Evolutionary conservation across 2,113 vertebrate species (phyloP).

Genomic region (Chaetodon trifascialis): DNA sequence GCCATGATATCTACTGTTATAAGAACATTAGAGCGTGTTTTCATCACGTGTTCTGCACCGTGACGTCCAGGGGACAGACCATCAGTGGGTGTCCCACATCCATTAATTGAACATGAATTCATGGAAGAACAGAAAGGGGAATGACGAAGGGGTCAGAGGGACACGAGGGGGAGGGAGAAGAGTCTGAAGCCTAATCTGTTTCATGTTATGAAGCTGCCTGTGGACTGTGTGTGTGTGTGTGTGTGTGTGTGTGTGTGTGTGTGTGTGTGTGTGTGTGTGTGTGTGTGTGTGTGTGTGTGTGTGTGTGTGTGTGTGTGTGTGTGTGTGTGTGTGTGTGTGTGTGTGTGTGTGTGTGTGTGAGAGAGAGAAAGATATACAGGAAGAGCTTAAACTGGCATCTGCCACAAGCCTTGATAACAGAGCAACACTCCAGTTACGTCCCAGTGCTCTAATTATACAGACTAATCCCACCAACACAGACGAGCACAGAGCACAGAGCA

Average conservation of each 20-base stretch:
- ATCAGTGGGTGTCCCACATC: background rate
- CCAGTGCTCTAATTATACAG: constrained; percentile 67
- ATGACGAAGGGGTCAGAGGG: constrained; percentile 1
- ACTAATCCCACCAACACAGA: constrained; percentile 68
- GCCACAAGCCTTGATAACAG: constrained; percentile 66
- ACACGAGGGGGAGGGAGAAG: constrained; percentile 14
- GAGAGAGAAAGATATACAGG: background rate
- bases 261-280: constrained; percentile 12
- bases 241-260: constrained; percentile 3
- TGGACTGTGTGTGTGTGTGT: constrained; percentile 1
- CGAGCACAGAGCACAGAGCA: background rate
- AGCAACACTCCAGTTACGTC: constrained; percentile 53
- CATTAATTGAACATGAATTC: background rate
- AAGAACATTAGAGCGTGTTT: background rate
- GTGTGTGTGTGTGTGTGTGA: too few species aligned
- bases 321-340: constrained; percentile 4
- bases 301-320: background rate
- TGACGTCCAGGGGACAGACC: background rate
- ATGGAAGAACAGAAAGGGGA: background rate
- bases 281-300: too few species aligned
- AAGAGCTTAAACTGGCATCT: constrained; percentile 68
- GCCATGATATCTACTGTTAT: background rate
- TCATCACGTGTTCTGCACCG: background rate
- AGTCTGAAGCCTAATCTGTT: constrained; percentile 48
- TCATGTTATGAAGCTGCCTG: constrained; percentile 22